These are phyloP conservation scores for Drosophila subobscura DNA, from an alignment of 1,140 invertebrate genomes.

Conservation along the genomic window DNA sequence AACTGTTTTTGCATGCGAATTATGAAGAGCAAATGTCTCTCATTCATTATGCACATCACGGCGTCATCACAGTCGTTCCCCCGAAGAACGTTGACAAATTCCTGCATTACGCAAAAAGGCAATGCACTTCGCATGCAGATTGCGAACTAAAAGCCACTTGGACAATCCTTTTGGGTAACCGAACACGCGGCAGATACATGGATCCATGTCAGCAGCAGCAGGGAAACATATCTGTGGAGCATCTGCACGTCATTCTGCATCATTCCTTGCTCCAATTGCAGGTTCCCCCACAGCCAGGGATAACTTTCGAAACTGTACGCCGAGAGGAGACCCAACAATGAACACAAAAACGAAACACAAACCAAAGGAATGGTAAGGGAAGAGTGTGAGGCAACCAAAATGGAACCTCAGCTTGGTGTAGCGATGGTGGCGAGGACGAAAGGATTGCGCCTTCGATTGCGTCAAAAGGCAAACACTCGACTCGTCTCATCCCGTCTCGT, in stretches of 20 bases:
- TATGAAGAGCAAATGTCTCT: constrained; percentile 39
- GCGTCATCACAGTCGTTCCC: constrained; percentile 1
- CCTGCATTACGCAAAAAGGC: constrained; percentile 4
- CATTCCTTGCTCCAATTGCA: constrained; percentile 30
- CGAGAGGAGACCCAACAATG: constrained; percentile 27
- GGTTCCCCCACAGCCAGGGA: neutral
- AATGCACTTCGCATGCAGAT: constrained; percentile 4
- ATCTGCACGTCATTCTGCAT: neutral
- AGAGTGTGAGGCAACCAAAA: constrained; percentile 11
- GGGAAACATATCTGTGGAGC: neutral
- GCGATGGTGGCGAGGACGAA: constrained; percentile 70
- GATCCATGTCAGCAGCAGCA: no score
- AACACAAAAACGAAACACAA: constrained; percentile 52
- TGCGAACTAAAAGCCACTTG: neutral
- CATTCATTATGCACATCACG: constrained; percentile 53
- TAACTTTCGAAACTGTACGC: constrained; percentile 52
- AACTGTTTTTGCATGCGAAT: constrained; percentile 39
- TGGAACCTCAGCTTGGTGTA: constrained; percentile 23
- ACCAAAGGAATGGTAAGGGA: constrained; percentile 17
- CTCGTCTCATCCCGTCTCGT: no score
- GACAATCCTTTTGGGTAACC: neutral
- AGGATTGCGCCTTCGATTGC: constrained; percentile 59
- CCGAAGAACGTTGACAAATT: constrained; percentile 50
- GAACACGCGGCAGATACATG: no score
- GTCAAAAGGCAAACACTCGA: constrained; percentile 39